phyloP scores from a whole-genome alignment of 2,888 invertebrate species.

The Sphaeridia pumilis region DNA sequence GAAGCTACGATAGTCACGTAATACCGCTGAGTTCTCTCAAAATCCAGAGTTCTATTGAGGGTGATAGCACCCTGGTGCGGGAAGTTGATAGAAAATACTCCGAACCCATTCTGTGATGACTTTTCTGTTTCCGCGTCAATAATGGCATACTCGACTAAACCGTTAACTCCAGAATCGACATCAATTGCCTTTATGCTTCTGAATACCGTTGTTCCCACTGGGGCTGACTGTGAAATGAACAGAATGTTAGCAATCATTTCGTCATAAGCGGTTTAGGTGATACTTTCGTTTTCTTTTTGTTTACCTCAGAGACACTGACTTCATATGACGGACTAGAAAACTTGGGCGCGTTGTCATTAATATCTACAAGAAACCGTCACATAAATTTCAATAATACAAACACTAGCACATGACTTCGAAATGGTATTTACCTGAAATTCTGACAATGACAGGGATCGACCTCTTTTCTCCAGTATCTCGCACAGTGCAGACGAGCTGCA shows the following conservation, averaged over 20 bases:
- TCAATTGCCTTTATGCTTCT: conserved; percentile 67
- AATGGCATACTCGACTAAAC: conserved; percentile 73
- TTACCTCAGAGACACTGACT: conserved; percentile 74
- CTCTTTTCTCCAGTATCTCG: conserved; percentile 66
- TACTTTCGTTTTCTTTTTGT: conserved; percentile 29
- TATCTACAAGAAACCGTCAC: conserved; percentile 52
- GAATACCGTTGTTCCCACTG: conserved; percentile 74
- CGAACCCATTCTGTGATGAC: conserved; percentile 63
- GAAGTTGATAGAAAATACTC: conserved; percentile 69
- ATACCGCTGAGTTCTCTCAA: conserved; percentile 74
- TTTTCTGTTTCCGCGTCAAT: conserved; percentile 50
- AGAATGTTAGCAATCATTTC: neutral
- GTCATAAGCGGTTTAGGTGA: neutral
- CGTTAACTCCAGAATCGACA: conserved; percentile 77
- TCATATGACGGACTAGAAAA: conserved; percentile 75
- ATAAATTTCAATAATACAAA: neutral
- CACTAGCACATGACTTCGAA: neutral
- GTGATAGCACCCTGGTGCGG: conserved; percentile 83
- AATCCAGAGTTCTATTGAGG: conserved; percentile 72
- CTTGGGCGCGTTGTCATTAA: conserved; percentile 77
- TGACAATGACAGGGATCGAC: conserved; percentile 75
- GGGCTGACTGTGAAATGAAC: conserved; percentile 56
- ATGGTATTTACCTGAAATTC: conserved; percentile 50
- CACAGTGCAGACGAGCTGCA: conserved; percentile 70
- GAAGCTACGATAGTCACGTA: conserved; percentile 77